These are phyloP conservation scores for Microcebus griseorufus DNA, from an alignment of 2,113 vertebrate species.

Conservation along the genomic window DNA sequence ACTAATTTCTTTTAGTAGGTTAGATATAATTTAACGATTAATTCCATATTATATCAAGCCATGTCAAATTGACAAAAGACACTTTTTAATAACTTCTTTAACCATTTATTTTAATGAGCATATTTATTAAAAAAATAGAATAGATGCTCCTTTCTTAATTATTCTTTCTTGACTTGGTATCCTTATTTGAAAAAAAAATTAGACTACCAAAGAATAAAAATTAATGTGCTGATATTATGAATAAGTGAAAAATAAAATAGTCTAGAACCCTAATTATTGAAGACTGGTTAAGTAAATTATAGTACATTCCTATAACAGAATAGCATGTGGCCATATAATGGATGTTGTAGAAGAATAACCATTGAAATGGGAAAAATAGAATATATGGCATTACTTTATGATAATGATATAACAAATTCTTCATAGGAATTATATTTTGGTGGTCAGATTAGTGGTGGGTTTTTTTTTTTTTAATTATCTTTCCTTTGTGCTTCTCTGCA, in stretches of 20 bases:
- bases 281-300: neutral
- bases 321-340: neutral
- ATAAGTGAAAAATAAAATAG: neutral
- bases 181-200: slow-evolving; percentile 1
- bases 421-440: neutral
- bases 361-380: neutral
- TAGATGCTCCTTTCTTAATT: neutral
- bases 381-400: neutral
- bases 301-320: neutral
- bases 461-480: neutral
- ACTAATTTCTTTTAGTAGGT: neutral
- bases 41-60: neutral
- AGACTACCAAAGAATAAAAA: slow-evolving; percentile 15
- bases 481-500: neutral
- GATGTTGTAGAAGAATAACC: neutral
- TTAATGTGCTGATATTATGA: neutral
- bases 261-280: neutral
- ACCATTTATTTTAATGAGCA: neutral
- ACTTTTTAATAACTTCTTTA: neutral
- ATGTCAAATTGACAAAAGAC: neutral
- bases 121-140: slow-evolving; percentile 29
- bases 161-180: neutral
- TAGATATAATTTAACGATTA: slow-evolving; percentile 8
- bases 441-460: neutral
- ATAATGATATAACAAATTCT: neutral